phyloP scores from a whole-genome alignment of 1,140 invertebrate species.

The Lethocerus indicus region DNA sequence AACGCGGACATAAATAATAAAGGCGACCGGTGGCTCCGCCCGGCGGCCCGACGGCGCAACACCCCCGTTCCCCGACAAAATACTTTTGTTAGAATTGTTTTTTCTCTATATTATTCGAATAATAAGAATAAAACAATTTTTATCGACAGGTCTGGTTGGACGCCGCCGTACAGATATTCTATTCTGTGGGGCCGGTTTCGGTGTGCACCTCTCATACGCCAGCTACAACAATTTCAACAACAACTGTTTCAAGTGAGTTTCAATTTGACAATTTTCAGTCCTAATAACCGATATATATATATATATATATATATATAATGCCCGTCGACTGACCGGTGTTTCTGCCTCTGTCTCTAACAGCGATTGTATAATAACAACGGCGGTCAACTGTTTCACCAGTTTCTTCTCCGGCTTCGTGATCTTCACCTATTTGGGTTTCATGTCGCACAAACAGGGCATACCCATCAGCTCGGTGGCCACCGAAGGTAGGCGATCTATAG shows the following conservation, averaged over 20 bases:
- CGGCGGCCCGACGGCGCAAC: too few relatives aligned
- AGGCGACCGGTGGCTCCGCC: too few relatives aligned
- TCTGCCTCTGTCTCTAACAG: constrained; percentile 27
- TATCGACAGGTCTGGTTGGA: constrained; percentile 70
- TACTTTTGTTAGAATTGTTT: not conserved
- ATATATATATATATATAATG: not conserved
- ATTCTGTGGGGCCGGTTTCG: constrained; percentile 85
- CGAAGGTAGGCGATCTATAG: constrained; percentile 37
- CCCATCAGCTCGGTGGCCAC: constrained; percentile 74
- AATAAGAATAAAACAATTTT: not conserved
- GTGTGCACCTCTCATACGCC: constrained; percentile 73
- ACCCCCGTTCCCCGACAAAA: too few relatives aligned
- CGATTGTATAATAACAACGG: constrained; percentile 51
- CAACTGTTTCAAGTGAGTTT: constrained; percentile 52
- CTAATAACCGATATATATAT: not conserved
- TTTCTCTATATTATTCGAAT: not conserved
- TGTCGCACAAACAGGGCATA: constrained; percentile 62
- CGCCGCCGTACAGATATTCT: constrained; percentile 82
- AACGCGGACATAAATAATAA: too few relatives aligned
- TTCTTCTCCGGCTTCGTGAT: constrained; percentile 88
- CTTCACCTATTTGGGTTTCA: constrained; percentile 86
- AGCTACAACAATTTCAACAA: constrained; percentile 81
- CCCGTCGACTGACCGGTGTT: not conserved
- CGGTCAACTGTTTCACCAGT: constrained; percentile 74
- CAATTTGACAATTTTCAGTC: not conserved